Evolutionary conservation across 1,140 invertebrate genomes (phyloP), one percentile per base, ranked within the genome.

Genomic region (Trachelipus rathkii): DNA sequence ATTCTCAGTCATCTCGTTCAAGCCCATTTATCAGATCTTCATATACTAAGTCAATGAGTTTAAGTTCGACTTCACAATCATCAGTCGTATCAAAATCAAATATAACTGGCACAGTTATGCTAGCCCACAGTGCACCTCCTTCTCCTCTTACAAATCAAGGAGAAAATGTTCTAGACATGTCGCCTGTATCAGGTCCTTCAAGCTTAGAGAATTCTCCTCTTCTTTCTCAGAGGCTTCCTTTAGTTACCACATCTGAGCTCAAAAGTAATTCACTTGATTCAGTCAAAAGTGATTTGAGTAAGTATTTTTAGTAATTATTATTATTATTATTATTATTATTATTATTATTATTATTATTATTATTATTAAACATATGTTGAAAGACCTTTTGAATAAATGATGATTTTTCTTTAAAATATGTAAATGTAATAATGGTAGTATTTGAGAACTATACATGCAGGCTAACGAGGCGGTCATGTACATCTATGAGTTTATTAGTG

Each of bases 201-300:
- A 79, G 78, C 45, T 67, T 76, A 43, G 78, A 79, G 60, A 67
- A 43, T 10, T 79, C 73, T 15, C 74, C 75, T 46, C 66, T n/a
- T 53, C 78, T 24, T 72, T 74, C 4, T 77, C 78, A 23, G 74
- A 75, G 75, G 21, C 74, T 74, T 67, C 67, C 76, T 44, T 71
- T 75, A 71, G 72, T 75, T 44, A 73, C 74, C 72, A 74, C 80
- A 15, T 77, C 78, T 71, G 77, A 79, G 69, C 74, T 73, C 44
- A 75, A 77, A 50, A 81, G 77, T 66, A 81, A 72, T 75, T 81
- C 80, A 7, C 74, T 81, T 60, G 80, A 81, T 70, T 81, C 80
- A 66, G 66, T 79, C 23, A 81, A 78, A 75, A 81, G 80, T 81
- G 80, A 81, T 79, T 73, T 77, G 10, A 81, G 80, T 81, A 77